These are phyloP conservation scores for Acholoe squamosa DNA, from an alignment of 2,888 invertebrate species.

Conservation along the genomic window DNA sequence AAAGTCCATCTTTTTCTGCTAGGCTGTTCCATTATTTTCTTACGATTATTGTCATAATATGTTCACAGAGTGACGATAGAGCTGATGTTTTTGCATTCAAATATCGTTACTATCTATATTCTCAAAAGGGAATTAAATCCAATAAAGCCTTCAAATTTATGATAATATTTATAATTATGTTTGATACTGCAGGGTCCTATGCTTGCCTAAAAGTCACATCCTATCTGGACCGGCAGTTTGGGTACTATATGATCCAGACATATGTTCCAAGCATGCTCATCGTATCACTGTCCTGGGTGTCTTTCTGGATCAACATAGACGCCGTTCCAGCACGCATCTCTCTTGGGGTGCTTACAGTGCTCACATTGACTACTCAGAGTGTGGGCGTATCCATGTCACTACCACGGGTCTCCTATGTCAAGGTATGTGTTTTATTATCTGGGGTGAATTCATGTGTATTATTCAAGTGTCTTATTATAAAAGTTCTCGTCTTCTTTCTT, in stretches of 20 bases:
- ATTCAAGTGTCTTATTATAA: too few species aligned
- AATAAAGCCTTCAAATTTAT: too few species aligned
- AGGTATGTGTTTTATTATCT: constrained; percentile 59
- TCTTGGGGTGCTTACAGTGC: constrained; percentile 67
- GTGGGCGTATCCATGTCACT: constrained; percentile 71
- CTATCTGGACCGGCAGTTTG: constrained; percentile 98
- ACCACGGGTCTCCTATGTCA: constrained; percentile 70
- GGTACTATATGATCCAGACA: constrained; percentile 99
- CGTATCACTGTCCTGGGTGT: constrained; percentile 76
- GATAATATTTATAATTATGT: too few species aligned
- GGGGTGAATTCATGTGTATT: too few species aligned
- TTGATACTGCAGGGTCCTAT: constrained; percentile 85
- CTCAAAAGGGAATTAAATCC: too few species aligned
- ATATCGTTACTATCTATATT: too few species aligned
- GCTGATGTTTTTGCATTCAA: too few species aligned
- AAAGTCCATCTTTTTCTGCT: too few species aligned
- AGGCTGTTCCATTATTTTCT: too few species aligned
- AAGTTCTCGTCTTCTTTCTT: too few species aligned
- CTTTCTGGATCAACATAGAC: constrained; percentile 68
- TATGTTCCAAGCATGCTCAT: constrained; percentile 93
- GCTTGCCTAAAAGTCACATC: constrained; percentile 98
- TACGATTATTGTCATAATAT: too few species aligned
- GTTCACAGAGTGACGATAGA: too few species aligned
- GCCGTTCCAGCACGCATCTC: constrained; percentile 65
- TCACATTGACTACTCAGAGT: constrained; percentile 69